Base-by-base conservation (phyloP, 2,888 invertebrate species). In the Machimus rusticus region DNA sequence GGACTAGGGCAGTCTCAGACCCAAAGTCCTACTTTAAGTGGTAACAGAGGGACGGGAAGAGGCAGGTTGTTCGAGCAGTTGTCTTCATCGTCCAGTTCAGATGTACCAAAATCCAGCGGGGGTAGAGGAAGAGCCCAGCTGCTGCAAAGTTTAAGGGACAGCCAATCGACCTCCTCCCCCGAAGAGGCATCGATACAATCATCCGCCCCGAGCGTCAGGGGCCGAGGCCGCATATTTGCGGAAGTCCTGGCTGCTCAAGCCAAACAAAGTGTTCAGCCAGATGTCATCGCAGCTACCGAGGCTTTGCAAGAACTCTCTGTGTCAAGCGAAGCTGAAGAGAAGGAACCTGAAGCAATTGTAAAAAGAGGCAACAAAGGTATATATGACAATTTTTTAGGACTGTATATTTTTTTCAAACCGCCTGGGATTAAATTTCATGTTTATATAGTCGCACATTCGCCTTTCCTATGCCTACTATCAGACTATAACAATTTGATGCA, bases 51-150 rank as follows among this genome's bases (percentile, higher is more conserved):
- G 8, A 4, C 12, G 23, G 85, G 85, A 74, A 55, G 85, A 2
- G 85, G 85, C 19, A 43, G 43, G 14, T n/a, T 85, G 12, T 39
- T 85, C 12, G 74, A 85, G 23, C 74, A 74, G 43, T 6, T 74
- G 12, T 74, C 85, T 5, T 74, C 74, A 31, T 85, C 85, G 0
- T 85, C 74, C 1, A n/a, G 43, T 46, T 85, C 85, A 0, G 43
- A 74, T 1, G 46, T 51, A 39, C 31, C 46, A n/a, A 84, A 23
- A 16, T n/a, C 39, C 1, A 43, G 16, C 5, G 43, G 78, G 23
- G 84, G 55, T 12, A 55, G 85, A 66, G 87, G 87, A 76, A 74
- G 87, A 1, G 87, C 87, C 5, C 55, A 46, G 39, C 34, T 87
- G 31, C n/a, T 87, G 5, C 86, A 86, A 34, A 86, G 77, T 37